phyloP scores from a whole-genome alignment of 1,140 invertebrate genomes.

The Bombyx mandarina region DNA sequence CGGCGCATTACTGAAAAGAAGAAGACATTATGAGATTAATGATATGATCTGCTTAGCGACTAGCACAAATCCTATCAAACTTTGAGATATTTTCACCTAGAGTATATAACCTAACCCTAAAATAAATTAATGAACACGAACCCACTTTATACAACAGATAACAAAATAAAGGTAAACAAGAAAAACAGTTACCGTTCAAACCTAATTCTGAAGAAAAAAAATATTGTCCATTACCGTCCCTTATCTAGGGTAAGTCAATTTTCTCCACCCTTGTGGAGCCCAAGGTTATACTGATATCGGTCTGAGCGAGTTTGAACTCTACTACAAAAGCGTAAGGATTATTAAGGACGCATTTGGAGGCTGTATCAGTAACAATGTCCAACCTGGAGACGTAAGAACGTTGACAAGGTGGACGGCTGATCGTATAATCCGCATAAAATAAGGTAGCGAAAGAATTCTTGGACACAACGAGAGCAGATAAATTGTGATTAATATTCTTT shows the following conservation, averaged over 20 bases:
- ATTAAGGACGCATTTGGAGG: slow-evolving; percentile 7
- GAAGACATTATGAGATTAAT: too few species aligned
- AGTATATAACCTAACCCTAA: too few species aligned
- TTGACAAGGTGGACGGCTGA: slow-evolving; percentile 63
- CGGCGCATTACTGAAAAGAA: too few species aligned
- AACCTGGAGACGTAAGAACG: slow-evolving; percentile 57
- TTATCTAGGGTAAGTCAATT: slow-evolving; percentile 69
- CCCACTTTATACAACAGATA: slow-evolving; percentile 11
- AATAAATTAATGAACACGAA: too few species aligned
- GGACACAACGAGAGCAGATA: slow-evolving; percentile 31
- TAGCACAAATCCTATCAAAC: too few species aligned
- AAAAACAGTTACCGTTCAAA: slow-evolving; percentile 49
- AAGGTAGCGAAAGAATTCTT: slow-evolving; percentile 53
- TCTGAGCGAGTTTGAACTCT: slow-evolving; percentile 20
- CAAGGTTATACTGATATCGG: slow-evolving; percentile 5
- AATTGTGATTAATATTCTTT: neutral
- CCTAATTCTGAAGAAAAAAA: slow-evolving; percentile 58
- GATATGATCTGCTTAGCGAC: too few species aligned
- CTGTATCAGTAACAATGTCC: slow-evolving; percentile 43
- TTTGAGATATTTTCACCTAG: too few species aligned
- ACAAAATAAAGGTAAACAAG: slow-evolving; percentile 62
- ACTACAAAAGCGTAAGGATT: slow-evolving; percentile 12
- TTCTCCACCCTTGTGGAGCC: slow-evolving; percentile 31
- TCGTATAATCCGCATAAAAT: slow-evolving; percentile 69
- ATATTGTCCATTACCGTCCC: slow-evolving; percentile 55